A percentile compares a stretch with the other conserved stretches of the same genome.
phyloP scores from a whole-genome alignment of 2,797 vertebrate genomes.

The Atherinosoma microstoma region DNA sequence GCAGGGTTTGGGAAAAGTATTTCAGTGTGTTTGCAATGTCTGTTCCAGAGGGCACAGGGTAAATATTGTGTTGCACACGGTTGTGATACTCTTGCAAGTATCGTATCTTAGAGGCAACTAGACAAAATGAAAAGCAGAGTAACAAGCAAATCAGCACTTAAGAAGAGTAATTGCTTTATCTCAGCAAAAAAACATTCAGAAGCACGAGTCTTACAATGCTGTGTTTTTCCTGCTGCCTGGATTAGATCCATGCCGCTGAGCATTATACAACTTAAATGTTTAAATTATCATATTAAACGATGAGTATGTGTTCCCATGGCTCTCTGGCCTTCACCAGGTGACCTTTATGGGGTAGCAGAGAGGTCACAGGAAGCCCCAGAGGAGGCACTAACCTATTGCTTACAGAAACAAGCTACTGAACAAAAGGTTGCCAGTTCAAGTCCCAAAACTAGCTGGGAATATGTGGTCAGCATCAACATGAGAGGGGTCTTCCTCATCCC shows the following conservation, averaged over 20 bases:
- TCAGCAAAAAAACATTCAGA: slow-evolving; percentile 42
- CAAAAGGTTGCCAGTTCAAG: slow-evolving; percentile 69
- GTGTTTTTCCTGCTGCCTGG: not conserved
- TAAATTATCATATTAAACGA: slow-evolving; percentile 55
- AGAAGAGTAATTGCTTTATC: slow-evolving; percentile 20
- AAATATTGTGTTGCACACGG: slow-evolving; percentile 99
- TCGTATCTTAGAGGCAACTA: slow-evolving; percentile 99
- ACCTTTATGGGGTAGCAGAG: slow-evolving; percentile 68
- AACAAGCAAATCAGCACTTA: slow-evolving; percentile 75
- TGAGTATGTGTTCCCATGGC: slow-evolving; percentile 56
- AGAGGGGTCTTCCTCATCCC: slow-evolving; percentile 31
- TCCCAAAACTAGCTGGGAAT: slow-evolving; percentile 59
- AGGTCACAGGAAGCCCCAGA: slow-evolving; percentile 65
- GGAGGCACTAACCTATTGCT: slow-evolving; percentile 65
- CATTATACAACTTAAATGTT: slow-evolving; percentile 19
- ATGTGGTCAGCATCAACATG: slow-evolving; percentile 16
- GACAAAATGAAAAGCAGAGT: slow-evolving; percentile 86
- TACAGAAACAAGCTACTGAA: slow-evolving; percentile 57
- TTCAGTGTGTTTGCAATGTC: slow-evolving; percentile 99
- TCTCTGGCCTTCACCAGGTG: slow-evolving; percentile 62
- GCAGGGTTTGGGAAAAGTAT: slow-evolving; percentile 99
- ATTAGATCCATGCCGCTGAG: not conserved
- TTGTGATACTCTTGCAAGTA: slow-evolving; percentile 99
- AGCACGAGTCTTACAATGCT: not conserved
- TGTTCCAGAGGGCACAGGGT: slow-evolving; percentile 99